A percentile compares a stretch with the other conserved stretches of the same genome.
Conservation (phyloP, 2,797 vertebrate genomes). For the Crocodylus rhombifer region DNA sequence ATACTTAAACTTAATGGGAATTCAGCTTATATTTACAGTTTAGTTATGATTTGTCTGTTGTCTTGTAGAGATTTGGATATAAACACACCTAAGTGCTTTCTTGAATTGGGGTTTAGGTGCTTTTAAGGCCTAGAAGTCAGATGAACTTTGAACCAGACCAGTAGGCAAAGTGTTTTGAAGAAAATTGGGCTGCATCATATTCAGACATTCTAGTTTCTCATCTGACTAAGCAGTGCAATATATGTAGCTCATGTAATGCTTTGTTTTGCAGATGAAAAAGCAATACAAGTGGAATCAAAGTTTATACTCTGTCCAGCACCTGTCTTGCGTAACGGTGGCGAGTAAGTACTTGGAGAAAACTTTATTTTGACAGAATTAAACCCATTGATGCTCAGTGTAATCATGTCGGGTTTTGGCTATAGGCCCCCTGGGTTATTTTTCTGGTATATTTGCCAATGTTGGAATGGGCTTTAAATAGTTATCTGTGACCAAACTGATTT, state of each 20-base stretch:
- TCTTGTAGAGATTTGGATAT: background rate
- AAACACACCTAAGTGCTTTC: background rate
- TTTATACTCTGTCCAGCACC: conserved; percentile 93
- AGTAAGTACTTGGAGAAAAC: conserved; percentile 87
- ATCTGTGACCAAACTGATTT: conserved; percentile 63
- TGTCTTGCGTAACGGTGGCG: conserved; percentile 86
- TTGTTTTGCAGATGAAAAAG: conserved; percentile 85
- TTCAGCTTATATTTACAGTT: background rate
- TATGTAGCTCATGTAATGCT: conserved; percentile 14
- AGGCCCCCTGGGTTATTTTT: conserved; percentile 32
- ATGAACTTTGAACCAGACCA: background rate
- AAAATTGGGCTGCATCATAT: rapidly evolving
- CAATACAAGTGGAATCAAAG: conserved; percentile 81
- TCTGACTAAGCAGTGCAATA: background rate
- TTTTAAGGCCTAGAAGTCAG: background rate
- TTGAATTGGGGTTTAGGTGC: background rate
- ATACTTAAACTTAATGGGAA: rapidly evolving
- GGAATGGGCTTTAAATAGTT: conserved; percentile 50
- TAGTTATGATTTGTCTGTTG: rapidly evolving
- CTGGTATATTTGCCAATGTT: conserved; percentile 26
- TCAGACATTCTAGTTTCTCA: background rate
- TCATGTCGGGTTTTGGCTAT: background rate
- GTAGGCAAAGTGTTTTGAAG: conserved; percentile 10
- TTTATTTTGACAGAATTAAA: conserved; percentile 26
- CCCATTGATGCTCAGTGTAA: background rate